Evolutionary conservation across 1,140 invertebrate genomes (phyloP), one percentile per base, ranked within the genome.

Genomic region (Spodoptera frugiperda): DNA sequence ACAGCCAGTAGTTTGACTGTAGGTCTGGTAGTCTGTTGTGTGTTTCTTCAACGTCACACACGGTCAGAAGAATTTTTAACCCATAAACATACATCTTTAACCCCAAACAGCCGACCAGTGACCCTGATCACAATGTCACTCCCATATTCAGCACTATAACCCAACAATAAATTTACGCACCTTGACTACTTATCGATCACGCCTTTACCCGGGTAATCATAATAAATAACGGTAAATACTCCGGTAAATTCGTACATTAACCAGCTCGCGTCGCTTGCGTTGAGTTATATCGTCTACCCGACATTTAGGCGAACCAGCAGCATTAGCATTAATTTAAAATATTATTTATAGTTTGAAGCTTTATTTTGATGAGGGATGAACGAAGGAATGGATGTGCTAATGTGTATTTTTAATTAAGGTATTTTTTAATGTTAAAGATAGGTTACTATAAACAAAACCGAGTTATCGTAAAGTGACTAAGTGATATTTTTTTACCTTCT

Each of bases 281-380:
- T 84, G 82, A 86, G 81, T 84, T 86, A 86, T 83, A 75, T 59
- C 82, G 78, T 49, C 78, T 68, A 74, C 80, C 80, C 79, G 67
- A 78, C 80, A 77, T 79, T 86, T 86, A 79, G 76, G 79, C 73
- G 76, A 77, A 80, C 76, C 74, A 59, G 51, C 8, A 61, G 76
- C 84, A 86, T 86, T 86, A 86, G 80, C 84, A 86, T 86, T 84
- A 84, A 86, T 86, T 84, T 86, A 82, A 86, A 86, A 86, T 86
- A 86, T 86, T 86, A 86, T 86, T 86, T 84, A 86, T 84, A 82
- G 84, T 83, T 79, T 79, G 61, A 79, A 71, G 79, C 80, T 80
- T 79, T 82, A 81, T 86, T 70, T 77, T 25, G 72, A 63, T 54
- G 12, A 33, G 51, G 65, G 70, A 72, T 15, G 15, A 44, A 33